These are phyloP conservation scores for Hemistola chrysoprasaria DNA, from an alignment of 2,888 invertebrate genomes.

Conservation along the genomic window DNA sequence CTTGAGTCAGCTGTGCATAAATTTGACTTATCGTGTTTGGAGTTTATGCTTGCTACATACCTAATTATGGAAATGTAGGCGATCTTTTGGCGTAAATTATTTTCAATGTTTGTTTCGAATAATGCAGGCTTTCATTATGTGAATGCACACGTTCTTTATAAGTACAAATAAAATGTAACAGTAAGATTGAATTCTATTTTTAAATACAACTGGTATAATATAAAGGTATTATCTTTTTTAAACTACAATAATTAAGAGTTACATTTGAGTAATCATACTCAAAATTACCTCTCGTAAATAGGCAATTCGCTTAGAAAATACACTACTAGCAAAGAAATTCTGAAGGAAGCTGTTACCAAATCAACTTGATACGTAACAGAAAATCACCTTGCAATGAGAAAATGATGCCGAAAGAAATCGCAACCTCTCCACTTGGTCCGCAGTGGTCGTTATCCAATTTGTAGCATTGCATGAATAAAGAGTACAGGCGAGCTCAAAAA, in stretches of 20 bases:
- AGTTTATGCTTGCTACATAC: slow-evolving; percentile 71
- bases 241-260: no score
- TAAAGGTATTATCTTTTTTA: no score
- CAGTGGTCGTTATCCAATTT: slow-evolving; percentile 46
- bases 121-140: slow-evolving; percentile 64
- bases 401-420: slow-evolving; percentile 6
- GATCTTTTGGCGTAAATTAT: slow-evolving; percentile 71
- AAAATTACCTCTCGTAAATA: no score
- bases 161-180: no score
- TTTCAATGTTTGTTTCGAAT: slow-evolving; percentile 63
- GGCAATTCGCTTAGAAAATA: no score
- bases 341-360: no score
- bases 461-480: slow-evolving; percentile 47
- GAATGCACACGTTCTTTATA: slow-evolving; percentile 61
- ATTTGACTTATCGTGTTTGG: slow-evolving; percentile 71
- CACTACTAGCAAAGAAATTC: no score
- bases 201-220: no score
- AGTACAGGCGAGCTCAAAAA: slow-evolving; percentile 59
- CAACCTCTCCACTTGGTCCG: slow-evolving; percentile 5
- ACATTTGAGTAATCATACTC: no score
- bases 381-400: no score
- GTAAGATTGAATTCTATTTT: slow-evolving; percentile 49
- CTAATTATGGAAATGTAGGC: slow-evolving; percentile 67
- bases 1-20: slow-evolving; percentile 61
- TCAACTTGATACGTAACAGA: no score